Evolutionary conservation across 2,888 invertebrate genomes (phyloP).

Genomic region (Drosophila subsilvestris): DNA sequence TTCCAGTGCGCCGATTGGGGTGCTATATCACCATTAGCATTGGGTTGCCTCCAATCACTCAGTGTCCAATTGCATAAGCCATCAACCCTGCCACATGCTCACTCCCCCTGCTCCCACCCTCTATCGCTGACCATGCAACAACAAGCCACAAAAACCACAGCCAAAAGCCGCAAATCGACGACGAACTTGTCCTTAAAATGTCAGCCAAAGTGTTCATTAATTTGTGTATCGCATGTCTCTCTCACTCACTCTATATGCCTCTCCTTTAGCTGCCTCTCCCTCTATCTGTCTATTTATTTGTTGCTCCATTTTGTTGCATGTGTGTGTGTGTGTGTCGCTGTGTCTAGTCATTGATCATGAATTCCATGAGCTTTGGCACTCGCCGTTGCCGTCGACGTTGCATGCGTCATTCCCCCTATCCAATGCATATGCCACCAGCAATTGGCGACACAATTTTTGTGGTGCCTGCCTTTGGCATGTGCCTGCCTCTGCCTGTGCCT

Average conservation of each 20-base stretch:
- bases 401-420: constrained; percentile 65
- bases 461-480: constrained; percentile 71
- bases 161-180: constrained; percentile 53
- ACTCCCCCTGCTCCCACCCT: constrained; percentile 13
- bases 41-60: constrained; percentile 59
- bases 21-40: constrained; percentile 42
- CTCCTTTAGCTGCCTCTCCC: constrained; percentile 8
- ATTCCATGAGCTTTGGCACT: constrained; percentile 72
- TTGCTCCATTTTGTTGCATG: constrained; percentile 47
- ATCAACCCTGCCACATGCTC: constrained; percentile 46
- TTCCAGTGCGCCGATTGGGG: constrained; percentile 27
- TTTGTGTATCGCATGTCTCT: constrained; percentile 63
- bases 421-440: constrained; percentile 37
- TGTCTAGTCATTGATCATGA: constrained; percentile 78
- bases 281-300: constrained; percentile 34
- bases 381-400: constrained; percentile 38
- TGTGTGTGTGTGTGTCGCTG: constrained; percentile 55
- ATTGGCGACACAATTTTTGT: constrained; percentile 74
- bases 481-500: constrained; percentile 26
- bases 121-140: constrained; percentile 5
- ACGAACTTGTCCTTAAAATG: constrained; percentile 80
- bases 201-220: constrained; percentile 79
- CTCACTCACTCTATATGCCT: constrained; percentile 3
- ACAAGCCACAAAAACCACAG: constrained; percentile 32
- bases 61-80: constrained; percentile 59